Conservation (phyloP, 2,888 invertebrate genomes). For the Dolomedes plantarius region DNA sequence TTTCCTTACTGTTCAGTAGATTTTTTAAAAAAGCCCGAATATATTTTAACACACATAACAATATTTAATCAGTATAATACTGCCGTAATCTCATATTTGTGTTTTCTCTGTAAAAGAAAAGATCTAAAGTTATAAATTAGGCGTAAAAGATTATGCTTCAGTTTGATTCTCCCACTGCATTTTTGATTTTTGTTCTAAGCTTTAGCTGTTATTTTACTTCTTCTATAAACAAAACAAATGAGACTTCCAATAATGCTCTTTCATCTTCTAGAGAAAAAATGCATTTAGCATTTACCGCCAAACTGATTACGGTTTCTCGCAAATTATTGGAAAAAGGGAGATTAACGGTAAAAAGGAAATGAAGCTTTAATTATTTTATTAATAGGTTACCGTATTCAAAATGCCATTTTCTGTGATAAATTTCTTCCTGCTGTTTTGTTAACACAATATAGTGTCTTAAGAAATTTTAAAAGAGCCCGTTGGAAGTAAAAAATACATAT, state of each 20-base stretch:
- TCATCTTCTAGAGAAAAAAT: not conserved
- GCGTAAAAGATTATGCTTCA: not conserved
- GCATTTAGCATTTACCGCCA: not conserved
- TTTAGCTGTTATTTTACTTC: not conserved
- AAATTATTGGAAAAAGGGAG: slow-evolving; percentile 21
- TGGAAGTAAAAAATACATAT: not conserved
- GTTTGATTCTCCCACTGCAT: not conserved
- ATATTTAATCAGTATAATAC: too few species aligned
- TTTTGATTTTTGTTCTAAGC: not conserved
- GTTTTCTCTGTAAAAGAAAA: not conserved
- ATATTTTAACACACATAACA: too few species aligned
- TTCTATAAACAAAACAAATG: not conserved
- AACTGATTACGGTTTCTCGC: not conserved
- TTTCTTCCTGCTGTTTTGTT: not conserved
- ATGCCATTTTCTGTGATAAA: slow-evolving; percentile 2
- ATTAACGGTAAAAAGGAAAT: slow-evolving; percentile 19
- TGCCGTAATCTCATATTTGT: not conserved
- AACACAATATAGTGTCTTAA: not conserved
- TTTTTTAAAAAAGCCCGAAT: too few species aligned
- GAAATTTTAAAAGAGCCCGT: not conserved
- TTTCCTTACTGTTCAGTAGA: too few species aligned
- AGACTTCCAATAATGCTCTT: not conserved
- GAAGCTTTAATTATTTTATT: slow-evolving; percentile 58
- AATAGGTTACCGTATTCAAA: slow-evolving; percentile 21
- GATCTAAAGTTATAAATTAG: not conserved